Evolutionary conservation across 2,113 vertebrate species (phyloP).

Genomic region (Mixornis gularis): DNA sequence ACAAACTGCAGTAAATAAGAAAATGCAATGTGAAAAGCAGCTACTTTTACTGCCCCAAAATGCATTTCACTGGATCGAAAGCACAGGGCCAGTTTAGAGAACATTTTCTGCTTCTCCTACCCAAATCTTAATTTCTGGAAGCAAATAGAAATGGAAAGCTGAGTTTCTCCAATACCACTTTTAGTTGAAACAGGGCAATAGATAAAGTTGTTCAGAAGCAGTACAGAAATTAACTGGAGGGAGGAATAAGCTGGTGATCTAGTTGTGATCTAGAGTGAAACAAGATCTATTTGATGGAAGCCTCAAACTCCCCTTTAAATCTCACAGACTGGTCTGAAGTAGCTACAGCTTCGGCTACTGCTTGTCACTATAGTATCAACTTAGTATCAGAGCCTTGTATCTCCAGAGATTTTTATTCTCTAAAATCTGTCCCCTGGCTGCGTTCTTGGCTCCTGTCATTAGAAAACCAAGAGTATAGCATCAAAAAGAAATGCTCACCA

Average conservation of each 20-base stretch:
- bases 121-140: neutral
- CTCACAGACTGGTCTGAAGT: neutral
- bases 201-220: neutral
- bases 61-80: neutral
- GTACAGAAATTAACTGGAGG: neutral
- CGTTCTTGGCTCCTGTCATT: neutral
- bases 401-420: neutral
- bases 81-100: neutral
- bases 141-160: neutral
- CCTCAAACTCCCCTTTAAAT: neutral
- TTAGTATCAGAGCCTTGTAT: neutral
- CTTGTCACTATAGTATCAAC: neutral
- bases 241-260: neutral
- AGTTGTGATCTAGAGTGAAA: neutral
- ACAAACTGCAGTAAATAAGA: neutral
- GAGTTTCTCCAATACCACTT: neutral
- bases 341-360: neutral
- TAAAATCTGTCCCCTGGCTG: neutral
- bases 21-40: neutral
- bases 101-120: neutral
- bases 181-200: accelerated
- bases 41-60: neutral
- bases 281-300: neutral
- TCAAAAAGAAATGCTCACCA: neutral
- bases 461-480: neutral